Evolutionary conservation across 1,140 invertebrate genomes (phyloP), one percentile per base, ranked within the genome.

Genomic region (Gonatopus flavifemur): DNA sequence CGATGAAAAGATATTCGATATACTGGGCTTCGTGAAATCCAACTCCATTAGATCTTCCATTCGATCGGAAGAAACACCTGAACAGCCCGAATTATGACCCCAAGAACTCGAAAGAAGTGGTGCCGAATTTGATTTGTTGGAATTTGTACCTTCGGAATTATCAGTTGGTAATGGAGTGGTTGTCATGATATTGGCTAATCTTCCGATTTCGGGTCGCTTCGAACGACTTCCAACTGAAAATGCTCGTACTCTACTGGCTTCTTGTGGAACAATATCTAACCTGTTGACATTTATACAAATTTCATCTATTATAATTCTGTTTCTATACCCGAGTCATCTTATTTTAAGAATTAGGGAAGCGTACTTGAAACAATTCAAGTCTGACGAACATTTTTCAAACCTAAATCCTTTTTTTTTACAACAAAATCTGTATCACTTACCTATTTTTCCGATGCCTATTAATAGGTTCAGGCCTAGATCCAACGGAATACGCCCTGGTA

Each of bases 401-500:
- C n/a, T n/a, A n/a, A n/a, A n/a, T n/a, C n/a, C n/a, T n/a, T n/a
- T n/a, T n/a, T n/a, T n/a, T n/a, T n/a, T 45, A 31, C 15, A 21
- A 18, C 10, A n/a, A 30, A 22, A 19, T 31, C 33, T 35, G 15
- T n/a, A 8, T 40, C 12, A 9, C 42, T 13, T 53, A 70, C 70
- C 70, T 74, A 60, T 74, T 79, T 62, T 72, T 74, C 20, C 69
- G 67, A 64, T 73, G 77, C 53, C 60, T 78, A 45, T 69, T 78
- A 4, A 63, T 45, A 12, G 76, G 78, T 52, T 87, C 84, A n/a
- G 86, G 83, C 52, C 85, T 83, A 20, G 90, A 93, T 6, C 93
- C 93, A 36, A 95, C 88, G 20, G 91, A 94, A 70, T 94, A 94
- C 2, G 92, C 88, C 58, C 93, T 82, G 31, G 82, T 80, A 19